Evolutionary conservation across 1,140 invertebrate genomes (phyloP), one percentile per base, ranked within the genome.

Genomic region (Odontomachus brunneus): DNA sequence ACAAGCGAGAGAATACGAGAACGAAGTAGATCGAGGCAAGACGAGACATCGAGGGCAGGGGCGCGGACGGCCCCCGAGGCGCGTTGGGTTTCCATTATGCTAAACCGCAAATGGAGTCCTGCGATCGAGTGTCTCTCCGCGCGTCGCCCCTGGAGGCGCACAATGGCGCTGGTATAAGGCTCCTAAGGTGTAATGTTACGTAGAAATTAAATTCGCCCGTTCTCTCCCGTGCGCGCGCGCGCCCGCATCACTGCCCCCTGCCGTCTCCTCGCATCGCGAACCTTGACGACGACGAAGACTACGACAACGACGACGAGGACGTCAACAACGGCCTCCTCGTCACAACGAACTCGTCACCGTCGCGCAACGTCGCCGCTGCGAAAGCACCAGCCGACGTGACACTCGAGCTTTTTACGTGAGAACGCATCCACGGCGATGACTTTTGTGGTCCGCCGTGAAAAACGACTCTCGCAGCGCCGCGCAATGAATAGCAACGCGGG

Each of bases 81-180:
- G 93, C 92, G 91, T 94, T 92, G 90, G 91, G 92, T 94, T 94
- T 92, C 93, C 93, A 94, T 94, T 94, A 94, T 94, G 93, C 93
- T 93, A 94, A 94, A 94, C 93, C 93, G 92, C 93, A 94, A 94
- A 94, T 94, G 93, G 93, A 94, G 93, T 94, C 93, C 92, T 93
- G 92, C 93, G 92, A 94, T 94, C 93, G 92, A 93, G 93, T 94
- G 91, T 94, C 93, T 93, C 90, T 91, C 86, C 86, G 85, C 86
- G 83, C 88, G 84, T 78, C 88, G 73, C 74, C 82, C 85, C 82
- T 82, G 71, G 62, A 86, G 83, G 89, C 78, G 83, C 88, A 91
- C 92, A 92, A 93, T 92, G 90, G 90, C 90, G 87, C 85, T 85
- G 83, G 84, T 88, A 88, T 86, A 88, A 90, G 90, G 91, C 91